Percentiles rank a stretch among this genome's conserved stretches.
phyloP scores from a whole-genome alignment of 1,140 invertebrate genomes.

The Sycophaga agraensis region DNA sequence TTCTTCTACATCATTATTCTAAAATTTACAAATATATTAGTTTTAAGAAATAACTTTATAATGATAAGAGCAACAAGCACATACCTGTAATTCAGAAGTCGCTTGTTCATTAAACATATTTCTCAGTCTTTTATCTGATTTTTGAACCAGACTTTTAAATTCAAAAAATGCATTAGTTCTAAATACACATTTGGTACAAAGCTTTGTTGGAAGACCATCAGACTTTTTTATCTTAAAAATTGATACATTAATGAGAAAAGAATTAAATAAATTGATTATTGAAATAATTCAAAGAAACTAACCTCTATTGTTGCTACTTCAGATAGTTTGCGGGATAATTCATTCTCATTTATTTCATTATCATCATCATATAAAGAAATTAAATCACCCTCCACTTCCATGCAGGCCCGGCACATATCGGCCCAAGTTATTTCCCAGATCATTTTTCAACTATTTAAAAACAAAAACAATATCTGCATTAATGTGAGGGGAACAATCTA shows the following conservation, averaged over 20 bases:
- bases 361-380: constrained; percentile 47
- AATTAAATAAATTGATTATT: background rate
- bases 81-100: background rate
- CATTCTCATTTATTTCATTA: constrained; percentile 37
- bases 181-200: constrained; percentile 52
- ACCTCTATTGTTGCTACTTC: constrained; percentile 50
- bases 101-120: constrained; percentile 42
- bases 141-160: constrained; percentile 49
- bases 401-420: constrained; percentile 52
- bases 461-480: no score
- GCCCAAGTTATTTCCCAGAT: constrained; percentile 44
- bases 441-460: no score
- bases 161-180: constrained; percentile 46
- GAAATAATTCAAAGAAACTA: constrained; percentile 29
- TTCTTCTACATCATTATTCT: constrained; percentile 3
- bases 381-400: constrained; percentile 46
- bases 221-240: constrained; percentile 43
- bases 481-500: no score
- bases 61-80: background rate
- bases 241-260: background rate
- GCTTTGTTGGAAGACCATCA: constrained; percentile 49
- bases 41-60: background rate
- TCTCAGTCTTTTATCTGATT: constrained; percentile 46
- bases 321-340: constrained; percentile 44
- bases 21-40: constrained; percentile 1